Evolutionary conservation across 2,113 vertebrate genomes (phyloP), one percentile per base, ranked within the genome.

Genomic region (Apodemus speciosus): DNA sequence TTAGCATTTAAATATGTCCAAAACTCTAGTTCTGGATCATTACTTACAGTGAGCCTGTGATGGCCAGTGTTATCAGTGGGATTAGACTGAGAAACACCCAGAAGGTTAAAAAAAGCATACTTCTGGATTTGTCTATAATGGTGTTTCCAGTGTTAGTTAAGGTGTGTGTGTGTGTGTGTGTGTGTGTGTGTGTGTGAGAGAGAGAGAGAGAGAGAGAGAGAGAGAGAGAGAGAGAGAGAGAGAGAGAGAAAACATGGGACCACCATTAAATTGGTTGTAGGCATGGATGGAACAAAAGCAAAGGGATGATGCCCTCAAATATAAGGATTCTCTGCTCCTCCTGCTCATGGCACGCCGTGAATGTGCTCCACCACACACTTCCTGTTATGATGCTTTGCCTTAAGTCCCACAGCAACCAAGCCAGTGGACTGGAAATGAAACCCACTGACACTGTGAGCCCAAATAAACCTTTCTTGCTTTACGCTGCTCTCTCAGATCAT

Each of bases 1-100:
- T 86, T 14, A 32, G 77, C 76, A 35, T 85, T 94, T 77, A 90
- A 95, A 81, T 73, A 62, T 71, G 80, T 56, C 18, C 43, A 85
- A 72, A 35, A 21, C 62, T 81, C 68, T 69, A 9, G 32, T 32
- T 90, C 76, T 81, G 43, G 40, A 14, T 79, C 83, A 56, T 38
- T 75, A 38, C 32, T 62, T 53, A n/a, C 56, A 16, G 62, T 68
- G 58, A 53, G 15, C 49, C 23, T 38, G 21, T 18, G 2, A 40
- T 58, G 35, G 68, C 32, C 56, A 58, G 40, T 73, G 49, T 30
- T 32, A n/a, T 73, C 68, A 72, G 40, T 27, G 53, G 58, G 85
- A 73, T 30, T 73, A 56, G 68, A 72, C n/a, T 40, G 49, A 87
- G 40, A 66, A 35, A 87, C 38, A 32, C 30, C 43, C 35, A 49